Evolutionary conservation across 2,113 vertebrate species (phyloP).

Genomic region (Sylvia atricapilla): DNA sequence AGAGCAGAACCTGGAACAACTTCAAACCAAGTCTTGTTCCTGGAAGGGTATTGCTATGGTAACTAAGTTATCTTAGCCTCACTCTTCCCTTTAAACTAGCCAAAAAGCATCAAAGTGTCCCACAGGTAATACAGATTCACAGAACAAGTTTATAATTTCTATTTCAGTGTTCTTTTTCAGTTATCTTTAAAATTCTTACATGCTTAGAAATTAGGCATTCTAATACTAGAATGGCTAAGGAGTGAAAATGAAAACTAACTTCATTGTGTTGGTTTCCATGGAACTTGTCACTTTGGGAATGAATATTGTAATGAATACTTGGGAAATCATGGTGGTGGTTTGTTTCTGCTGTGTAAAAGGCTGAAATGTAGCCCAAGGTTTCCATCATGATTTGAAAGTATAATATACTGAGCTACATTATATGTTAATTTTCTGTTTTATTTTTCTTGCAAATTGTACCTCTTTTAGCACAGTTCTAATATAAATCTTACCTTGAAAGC

Average conservation of each 20-base stretch:
- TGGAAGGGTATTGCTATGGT: slow-evolving; percentile 25
- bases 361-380: background rate
- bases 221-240: background rate
- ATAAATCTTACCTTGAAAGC: background rate
- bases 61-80: background rate
- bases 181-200: background rate
- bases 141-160: background rate
- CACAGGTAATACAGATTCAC: background rate
- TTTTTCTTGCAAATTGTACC: background rate
- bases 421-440: background rate
- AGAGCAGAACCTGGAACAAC: slow-evolving; percentile 23
- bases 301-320: background rate
- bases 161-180: background rate
- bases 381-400: background rate
- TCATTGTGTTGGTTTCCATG: background rate
- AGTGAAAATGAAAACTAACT: background rate
- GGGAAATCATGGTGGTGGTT: background rate
- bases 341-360: background rate
- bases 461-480: background rate
- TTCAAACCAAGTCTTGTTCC: background rate
- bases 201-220: background rate
- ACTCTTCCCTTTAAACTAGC: background rate
- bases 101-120: background rate
- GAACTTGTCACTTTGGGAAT: background rate
- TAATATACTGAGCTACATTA: background rate